phyloP scores from a whole-genome alignment of 2,113 vertebrate species.

The Spermophilus dauricus region DNA sequence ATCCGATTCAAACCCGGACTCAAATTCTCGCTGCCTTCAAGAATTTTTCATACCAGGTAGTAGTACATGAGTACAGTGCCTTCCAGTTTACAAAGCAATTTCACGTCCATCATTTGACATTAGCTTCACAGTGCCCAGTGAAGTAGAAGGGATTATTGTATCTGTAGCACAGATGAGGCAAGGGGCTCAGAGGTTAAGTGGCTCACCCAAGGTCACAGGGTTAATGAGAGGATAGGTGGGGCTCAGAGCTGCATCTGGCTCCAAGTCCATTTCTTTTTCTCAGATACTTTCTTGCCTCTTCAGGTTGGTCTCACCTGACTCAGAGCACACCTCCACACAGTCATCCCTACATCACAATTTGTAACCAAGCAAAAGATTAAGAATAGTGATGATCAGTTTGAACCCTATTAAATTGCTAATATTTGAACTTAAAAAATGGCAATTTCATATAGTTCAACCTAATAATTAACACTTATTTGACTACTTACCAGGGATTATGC shows the following conservation, averaged over 20 bases:
- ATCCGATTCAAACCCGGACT: conserved; percentile 42
- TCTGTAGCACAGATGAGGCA: conserved; percentile 78
- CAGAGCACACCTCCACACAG: background rate
- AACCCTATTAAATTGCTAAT: background rate
- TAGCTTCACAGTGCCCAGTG: conserved; percentile 71
- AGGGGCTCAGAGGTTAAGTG: conserved; percentile 80
- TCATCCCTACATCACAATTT: background rate
- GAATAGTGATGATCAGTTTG: background rate
- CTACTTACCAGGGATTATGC: conserved; percentile 5
- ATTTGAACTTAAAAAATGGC: conserved; percentile 47
- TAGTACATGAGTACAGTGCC: conserved; percentile 33
- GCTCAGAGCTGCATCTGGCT: conserved; percentile 68
- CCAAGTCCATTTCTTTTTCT: conserved; percentile 66
- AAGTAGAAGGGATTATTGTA: conserved; percentile 82
- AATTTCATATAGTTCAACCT: conserved; percentile 7
- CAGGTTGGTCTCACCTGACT: conserved; percentile 44
- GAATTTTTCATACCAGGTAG: background rate
- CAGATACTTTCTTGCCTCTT: conserved; percentile 13
- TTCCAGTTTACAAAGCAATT: conserved; percentile 64
- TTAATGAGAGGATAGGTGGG: conserved; percentile 78
- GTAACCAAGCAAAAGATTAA: conserved; percentile 7
- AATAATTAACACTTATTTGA: conserved; percentile 16
- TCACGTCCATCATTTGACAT: conserved; percentile 74
- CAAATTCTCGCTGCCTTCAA: conserved; percentile 42
- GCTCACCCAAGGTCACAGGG: conserved; percentile 77